Evolutionary conservation across 2,888 invertebrate genomes (phyloP), one percentile per base, ranked within the genome.

Genomic region (Cryptocephalus primarius): DNA sequence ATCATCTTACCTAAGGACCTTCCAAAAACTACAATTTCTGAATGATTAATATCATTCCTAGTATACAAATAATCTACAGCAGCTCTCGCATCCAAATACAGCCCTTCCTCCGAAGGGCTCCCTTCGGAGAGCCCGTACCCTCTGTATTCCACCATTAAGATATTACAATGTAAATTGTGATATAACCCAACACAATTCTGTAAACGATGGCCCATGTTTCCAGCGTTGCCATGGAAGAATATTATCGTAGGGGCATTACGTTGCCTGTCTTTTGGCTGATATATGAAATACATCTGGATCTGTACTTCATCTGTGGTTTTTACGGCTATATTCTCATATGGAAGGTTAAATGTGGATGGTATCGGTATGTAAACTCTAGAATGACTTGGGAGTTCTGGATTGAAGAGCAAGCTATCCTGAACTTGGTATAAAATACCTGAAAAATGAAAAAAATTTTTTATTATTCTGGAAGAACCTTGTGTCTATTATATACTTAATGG

Each of bases 141-240:
- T 57, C 95, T 77, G 64, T 95, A 96, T 65, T 96, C 96, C n/a
- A 95, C 79, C 78, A 94, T 80, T 41, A 95, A 71, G 54, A 95
- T 78, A 67, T 96, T 95, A 56, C 88, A 87, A 55, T 83, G 81
- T 45, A 91, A 72, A 61, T 84, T 80, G 58, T 85, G 80, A 68
- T 85, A 91, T 48, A 95, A 75, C 4, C 88, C 90, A 55, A 83
- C 82, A n/a, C 86, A 86, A 73, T 94, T 94, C 60, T 86, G 82
- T 59, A 55, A 45, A 39, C 53, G 46, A 44, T 95, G 94, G 0
- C 95, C 95, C 79, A 95, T 90, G 67, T 95, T 96, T 10, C 95
- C 95, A 44, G 95, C 95, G 78, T 95, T 96, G 8, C 95, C 95
- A 74, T 96, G 95, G 54, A 95, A 83, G 71, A 88, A 93, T 43